A percentile compares a stretch with the other conserved stretches of the same genome.
Evolutionary conservation across 2,888 invertebrate species (phyloP).

Genomic region (Parapristionchus giblindavisi): DNA sequence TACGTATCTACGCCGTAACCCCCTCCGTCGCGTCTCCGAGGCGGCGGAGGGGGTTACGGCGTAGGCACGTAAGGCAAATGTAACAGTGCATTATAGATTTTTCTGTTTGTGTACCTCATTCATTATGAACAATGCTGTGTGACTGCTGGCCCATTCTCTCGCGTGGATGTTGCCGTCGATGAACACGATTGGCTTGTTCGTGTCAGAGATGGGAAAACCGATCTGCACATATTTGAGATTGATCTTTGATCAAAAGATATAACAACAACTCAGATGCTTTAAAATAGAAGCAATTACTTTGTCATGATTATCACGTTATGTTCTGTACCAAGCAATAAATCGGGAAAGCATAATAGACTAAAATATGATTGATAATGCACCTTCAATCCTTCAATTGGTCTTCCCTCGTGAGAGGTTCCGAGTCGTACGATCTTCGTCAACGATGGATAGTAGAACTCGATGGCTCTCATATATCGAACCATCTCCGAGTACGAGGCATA

Average conservation of each 20-base stretch:
- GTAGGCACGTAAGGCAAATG: no score
- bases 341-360: neutral
- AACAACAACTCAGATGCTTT: neutral
- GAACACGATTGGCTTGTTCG: conserved; percentile 64
- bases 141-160: conserved; percentile 68
- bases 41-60: no score
- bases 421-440: conserved; percentile 63
- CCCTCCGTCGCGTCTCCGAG: no score
- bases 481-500: conserved; percentile 66
- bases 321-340: neutral
- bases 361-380: conserved; percentile 39
- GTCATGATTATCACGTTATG: neutral
- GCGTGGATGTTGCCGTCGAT: conserved; percentile 70
- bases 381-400: conserved; percentile 67
- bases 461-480: conserved; percentile 58
- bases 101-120: conserved; percentile 57
- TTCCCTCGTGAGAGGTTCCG: conserved; percentile 66
- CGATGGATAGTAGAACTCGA: conserved; percentile 66
- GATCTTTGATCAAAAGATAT: neutral
- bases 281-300: neutral
- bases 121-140: conserved; percentile 68
- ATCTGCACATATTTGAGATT: conserved; percentile 49
- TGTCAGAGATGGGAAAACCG: conserved; percentile 51
- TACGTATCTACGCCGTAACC: no score
- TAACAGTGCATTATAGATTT: neutral